A percentile compares a stretch with the other conserved stretches of the same genome.
phyloP scores from a whole-genome alignment of 2,797 vertebrate genomes.

The Propithecus deckenii region DNA sequence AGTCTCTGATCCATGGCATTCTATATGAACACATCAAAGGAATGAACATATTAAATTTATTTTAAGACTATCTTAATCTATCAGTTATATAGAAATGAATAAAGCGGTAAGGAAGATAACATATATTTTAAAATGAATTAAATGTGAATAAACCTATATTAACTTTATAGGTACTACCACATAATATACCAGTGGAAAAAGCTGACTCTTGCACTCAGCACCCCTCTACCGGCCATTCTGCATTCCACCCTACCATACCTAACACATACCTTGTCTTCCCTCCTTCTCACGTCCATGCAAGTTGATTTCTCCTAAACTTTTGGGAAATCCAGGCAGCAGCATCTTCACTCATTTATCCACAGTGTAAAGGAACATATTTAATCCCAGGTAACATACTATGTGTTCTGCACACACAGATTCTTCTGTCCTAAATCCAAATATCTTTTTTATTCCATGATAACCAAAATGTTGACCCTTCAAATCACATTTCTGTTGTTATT shows the following conservation, averaged over 20 bases:
- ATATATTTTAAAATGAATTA: neutral
- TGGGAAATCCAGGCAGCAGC: neutral
- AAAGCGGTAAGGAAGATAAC: neutral
- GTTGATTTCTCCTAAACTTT: neutral
- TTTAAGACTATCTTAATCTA: neutral
- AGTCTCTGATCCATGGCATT: neutral
- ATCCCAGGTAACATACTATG: neutral
- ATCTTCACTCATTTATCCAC: neutral
- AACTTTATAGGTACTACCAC: neutral
- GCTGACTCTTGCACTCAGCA: neutral
- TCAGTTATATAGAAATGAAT: neutral
- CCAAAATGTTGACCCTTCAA: neutral
- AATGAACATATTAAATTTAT: neutral
- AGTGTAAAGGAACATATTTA: neutral
- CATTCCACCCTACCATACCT: neutral
- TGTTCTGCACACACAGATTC: neutral
- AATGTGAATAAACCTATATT: neutral
- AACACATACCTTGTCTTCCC: neutral
- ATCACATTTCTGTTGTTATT: neutral
- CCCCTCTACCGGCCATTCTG: neutral
- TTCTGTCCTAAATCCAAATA: neutral
- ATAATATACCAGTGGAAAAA: neutral
- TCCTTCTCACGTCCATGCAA: neutral
- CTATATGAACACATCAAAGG: neutral
- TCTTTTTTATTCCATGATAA: neutral